phyloP scores from a whole-genome alignment of 2,888 invertebrate species.

The Dryomyza anilis region DNA sequence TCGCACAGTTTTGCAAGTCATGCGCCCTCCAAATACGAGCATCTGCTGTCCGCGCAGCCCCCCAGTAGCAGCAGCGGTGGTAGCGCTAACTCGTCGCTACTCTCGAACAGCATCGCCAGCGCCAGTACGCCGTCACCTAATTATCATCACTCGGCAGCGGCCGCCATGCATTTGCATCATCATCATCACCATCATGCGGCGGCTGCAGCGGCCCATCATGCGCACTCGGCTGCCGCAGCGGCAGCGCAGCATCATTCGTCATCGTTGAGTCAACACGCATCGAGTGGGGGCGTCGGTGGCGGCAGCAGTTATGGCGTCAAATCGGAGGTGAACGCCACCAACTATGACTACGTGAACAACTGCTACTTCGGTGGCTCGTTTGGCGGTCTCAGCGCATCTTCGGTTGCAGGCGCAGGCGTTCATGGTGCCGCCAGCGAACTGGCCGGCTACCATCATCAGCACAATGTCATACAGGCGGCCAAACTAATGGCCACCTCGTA shows the following conservation, averaged over 20 bases:
- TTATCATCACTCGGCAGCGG: slow-evolving; percentile 44
- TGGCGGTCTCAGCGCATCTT: slow-evolving; percentile 52
- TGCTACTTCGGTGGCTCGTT: slow-evolving; percentile 61
- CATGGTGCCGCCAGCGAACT: slow-evolving; percentile 47
- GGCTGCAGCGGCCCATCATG: slow-evolving; percentile 41
- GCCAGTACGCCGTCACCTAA: slow-evolving; percentile 56
- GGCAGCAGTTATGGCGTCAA: slow-evolving; percentile 47
- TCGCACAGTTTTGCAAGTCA: slow-evolving; percentile 29
- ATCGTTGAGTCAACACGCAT: slow-evolving; percentile 27
- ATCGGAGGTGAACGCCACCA: slow-evolving; percentile 57
- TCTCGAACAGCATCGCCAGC: slow-evolving; percentile 44
- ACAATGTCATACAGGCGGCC: slow-evolving; percentile 83
- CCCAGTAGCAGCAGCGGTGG: slow-evolving; percentile 34
- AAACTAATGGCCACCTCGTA: slow-evolving; percentile 85
- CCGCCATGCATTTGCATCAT: slow-evolving; percentile 37
- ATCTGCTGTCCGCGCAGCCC: slow-evolving; percentile 37
- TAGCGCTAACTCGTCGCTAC: slow-evolving; percentile 22
- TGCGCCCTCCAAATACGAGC: slow-evolving; percentile 49
- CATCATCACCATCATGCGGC: slow-evolving; percentile 35
- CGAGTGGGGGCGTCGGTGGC: slow-evolving; percentile 27
- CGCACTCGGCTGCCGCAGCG: slow-evolving; percentile 33
- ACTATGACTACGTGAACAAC: slow-evolving; percentile 61
- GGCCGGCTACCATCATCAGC: slow-evolving; percentile 78
- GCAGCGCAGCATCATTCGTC: slow-evolving; percentile 39
- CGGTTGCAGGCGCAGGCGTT: slow-evolving; percentile 49